Evolutionary conservation across 2,888 invertebrate species (phyloP), one percentile per base, ranked within the genome.

Genomic region (Dryobotodes eremita): DNA sequence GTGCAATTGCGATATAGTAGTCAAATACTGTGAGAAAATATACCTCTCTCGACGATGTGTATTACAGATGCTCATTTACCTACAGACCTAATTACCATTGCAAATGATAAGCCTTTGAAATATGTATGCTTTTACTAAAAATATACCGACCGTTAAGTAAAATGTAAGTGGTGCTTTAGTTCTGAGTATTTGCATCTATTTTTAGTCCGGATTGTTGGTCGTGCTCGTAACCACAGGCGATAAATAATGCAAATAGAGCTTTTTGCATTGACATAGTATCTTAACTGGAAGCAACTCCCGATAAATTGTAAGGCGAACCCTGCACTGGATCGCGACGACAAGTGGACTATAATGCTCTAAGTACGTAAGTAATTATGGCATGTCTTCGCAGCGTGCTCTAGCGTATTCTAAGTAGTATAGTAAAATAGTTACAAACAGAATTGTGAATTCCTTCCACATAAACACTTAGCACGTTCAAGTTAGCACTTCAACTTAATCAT

Each of bases 191-290:
- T 89, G 90, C 83, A 82, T 92, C 94, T 95, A 95, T 95, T 94
- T 94, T 94, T 95, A 95, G 94, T 90, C 80, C 85, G 90, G 91
- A 93, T 93, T 93, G 93, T 94, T 93, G 93, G 92, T 92, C 92
- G 92, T 89, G 90, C 92, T 93, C 90, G 92, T 91, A 92, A 93
- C 92, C 92, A 90, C 92, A 92, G 88, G 88, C 90, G 90, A 94
- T 94, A 94, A 94, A 93, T 94, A 93, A 94, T 91, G 91, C 91
- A 93, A 94, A 93, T 91, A 92, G 90, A 92, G 88, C 90, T 91
- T 92, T 92, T 90, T 88, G 87, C 89, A 89, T 87, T 90, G 91
- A 91, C 88, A 88, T 88, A 90, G 89, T 90, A 88, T 89, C 90
- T 88, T 83, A 83, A 85, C 89, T 88, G 85, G 85, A 86, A 88